Conservation (phyloP, 2,888 invertebrate genomes). For the Drosophila bunnanda region DNA sequence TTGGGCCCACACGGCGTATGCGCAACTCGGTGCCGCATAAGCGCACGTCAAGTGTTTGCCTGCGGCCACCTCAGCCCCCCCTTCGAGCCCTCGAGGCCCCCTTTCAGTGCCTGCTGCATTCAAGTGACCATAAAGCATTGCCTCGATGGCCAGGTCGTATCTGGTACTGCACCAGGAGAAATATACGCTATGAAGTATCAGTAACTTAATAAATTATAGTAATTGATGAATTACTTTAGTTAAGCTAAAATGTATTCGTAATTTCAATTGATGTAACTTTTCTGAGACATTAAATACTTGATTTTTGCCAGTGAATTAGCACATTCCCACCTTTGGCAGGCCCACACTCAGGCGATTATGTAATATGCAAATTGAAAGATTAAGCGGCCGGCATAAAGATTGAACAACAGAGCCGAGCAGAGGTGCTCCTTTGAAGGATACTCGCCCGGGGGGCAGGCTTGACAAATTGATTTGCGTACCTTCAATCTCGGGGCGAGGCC, state of each 20-base stretch:
- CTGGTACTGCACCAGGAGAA: constrained; percentile 11
- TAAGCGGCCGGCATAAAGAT: constrained; percentile 44
- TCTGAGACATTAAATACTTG: too few relatives aligned
- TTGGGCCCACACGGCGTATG: constrained; percentile 59
- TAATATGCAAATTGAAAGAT: constrained; percentile 68
- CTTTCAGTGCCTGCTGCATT: constrained; percentile 56
- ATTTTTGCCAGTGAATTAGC: neutral
- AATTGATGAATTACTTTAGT: neutral
- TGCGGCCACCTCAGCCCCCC: constrained; percentile 20
- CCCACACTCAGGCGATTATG: constrained; percentile 58
- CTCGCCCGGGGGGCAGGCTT: constrained; percentile 6
- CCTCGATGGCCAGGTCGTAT: constrained; percentile 35
- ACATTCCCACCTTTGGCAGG: neutral
- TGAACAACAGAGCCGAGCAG: neutral
- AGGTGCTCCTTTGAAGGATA: constrained; percentile 34
- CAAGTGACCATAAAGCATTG: constrained; percentile 69
- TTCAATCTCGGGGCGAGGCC: constrained; percentile 4
- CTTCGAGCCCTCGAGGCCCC: constrained; percentile 14
- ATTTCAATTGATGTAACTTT: too few relatives aligned
- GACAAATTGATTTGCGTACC: constrained; percentile 42
- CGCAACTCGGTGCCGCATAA: constrained; percentile 65
- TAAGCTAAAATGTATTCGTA: too few relatives aligned
- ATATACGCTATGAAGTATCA: neutral
- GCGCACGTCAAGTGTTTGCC: constrained; percentile 66
- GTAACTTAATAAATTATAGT: neutral